Evolutionary conservation across 2,797 vertebrate genomes (phyloP).

Genomic region (Tinamus major): DNA sequence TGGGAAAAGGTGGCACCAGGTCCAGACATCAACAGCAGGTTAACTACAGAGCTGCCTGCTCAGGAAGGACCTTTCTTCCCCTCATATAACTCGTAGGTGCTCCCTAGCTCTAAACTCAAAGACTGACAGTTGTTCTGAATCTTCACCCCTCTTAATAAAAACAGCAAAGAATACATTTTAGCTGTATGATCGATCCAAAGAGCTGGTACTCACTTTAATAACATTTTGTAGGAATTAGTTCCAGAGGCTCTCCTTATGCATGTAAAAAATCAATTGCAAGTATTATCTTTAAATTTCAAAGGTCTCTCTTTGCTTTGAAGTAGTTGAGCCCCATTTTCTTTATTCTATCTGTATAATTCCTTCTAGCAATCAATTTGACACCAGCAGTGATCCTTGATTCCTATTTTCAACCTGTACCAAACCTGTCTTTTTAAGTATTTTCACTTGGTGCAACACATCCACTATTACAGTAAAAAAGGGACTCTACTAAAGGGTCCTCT

Average conservation of each 20-base stretch:
- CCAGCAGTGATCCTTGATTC: neutral
- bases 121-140: neutral
- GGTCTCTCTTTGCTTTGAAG: neutral
- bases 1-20: neutral
- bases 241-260: neutral
- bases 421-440: neutral
- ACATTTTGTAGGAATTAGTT: neutral
- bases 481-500: neutral
- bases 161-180: neutral
- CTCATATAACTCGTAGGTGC: neutral
- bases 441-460: neutral
- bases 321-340: neutral
- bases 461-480: neutral
- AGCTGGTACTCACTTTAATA: neutral
- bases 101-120: neutral
- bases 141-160: neutral
- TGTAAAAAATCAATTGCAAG: conserved; percentile 1
- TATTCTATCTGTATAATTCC: neutral
- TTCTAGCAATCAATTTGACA: conserved; percentile 3
- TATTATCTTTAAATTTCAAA: neutral
- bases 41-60: neutral
- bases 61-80: neutral
- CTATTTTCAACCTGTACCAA: neutral
- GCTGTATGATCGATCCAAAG: neutral
- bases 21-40: neutral